Conservation (phyloP, 1,140 invertebrate species). For the Hyles vespertilio region DNA sequence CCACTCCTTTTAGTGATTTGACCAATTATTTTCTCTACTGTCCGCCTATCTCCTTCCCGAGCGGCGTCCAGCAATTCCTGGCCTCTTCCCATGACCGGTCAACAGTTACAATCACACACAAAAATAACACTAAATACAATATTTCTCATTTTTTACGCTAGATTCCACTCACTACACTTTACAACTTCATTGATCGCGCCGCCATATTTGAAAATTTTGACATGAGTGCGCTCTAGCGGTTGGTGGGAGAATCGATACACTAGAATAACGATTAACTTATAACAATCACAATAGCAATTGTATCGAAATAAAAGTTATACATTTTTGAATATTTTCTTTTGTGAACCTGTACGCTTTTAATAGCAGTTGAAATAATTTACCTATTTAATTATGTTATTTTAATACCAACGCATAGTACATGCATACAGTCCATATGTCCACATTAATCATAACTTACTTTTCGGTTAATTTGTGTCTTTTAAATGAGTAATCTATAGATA, state of each 20-base stretch:
- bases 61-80: conserved; percentile 97
- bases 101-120: conserved; percentile 69
- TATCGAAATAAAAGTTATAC: no score
- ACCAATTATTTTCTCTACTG: conserved; percentile 93
- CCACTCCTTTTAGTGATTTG: conserved; percentile 94
- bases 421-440: no score
- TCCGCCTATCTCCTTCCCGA: conserved; percentile 90
- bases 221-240: conserved; percentile 59
- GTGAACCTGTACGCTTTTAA: no score
- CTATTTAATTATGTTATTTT: no score
- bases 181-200: conserved; percentile 85
- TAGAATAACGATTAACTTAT: no score
- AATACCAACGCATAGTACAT: no score
- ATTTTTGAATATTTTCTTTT: no score
- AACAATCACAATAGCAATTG: no score
- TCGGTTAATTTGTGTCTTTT: no score
- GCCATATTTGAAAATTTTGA: conserved; percentile 79
- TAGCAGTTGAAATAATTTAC: no score
- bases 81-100: conserved; percentile 94
- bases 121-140: conserved; percentile 58
- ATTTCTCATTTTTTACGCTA: conserved; percentile 78
- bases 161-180: conserved; percentile 77
- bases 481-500: no score
- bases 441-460: no score
- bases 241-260: conserved; percentile 56